Conservation (phyloP, 1,140 invertebrate species). For the Heliconius nattereri region DNA sequence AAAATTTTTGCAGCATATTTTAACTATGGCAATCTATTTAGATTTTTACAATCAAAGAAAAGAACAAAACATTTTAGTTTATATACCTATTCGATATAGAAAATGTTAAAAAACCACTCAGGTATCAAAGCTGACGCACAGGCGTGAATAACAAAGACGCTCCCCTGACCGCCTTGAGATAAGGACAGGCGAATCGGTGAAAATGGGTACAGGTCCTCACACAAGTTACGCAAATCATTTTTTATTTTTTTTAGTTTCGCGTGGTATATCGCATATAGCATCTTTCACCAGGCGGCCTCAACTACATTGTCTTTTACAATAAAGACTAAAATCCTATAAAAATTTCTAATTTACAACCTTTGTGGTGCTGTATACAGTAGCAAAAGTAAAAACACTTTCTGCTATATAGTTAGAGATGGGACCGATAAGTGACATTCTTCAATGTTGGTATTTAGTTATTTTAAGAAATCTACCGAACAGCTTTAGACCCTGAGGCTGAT, state of each 20-base stretch:
- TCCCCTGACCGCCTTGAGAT: constrained; percentile 64
- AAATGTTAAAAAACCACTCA: constrained; percentile 24
- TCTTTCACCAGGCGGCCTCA: too few species aligned
- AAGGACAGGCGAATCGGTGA: constrained; percentile 58
- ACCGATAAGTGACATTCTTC: constrained; percentile 42
- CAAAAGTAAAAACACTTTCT: constrained; percentile 74
- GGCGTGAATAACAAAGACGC: constrained; percentile 62
- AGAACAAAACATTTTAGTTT: neutral
- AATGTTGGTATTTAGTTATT: constrained; percentile 35
- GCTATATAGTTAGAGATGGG: constrained; percentile 41
- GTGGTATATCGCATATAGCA: too few species aligned
- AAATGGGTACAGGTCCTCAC: constrained; percentile 45
- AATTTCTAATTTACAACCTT: neutral
- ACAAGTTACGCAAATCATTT: constrained; percentile 17
- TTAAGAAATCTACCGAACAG: constrained; percentile 38
- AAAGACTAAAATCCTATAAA: constrained; percentile 16
- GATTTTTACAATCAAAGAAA: neutral
- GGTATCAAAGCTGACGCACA: constrained; percentile 42
- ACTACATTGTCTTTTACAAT: neutral
- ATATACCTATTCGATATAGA: neutral
- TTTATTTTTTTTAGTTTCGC: too few species aligned
- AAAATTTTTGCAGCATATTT: too few species aligned
- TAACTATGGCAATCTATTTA: too few species aligned
- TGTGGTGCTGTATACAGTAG: constrained; percentile 33
- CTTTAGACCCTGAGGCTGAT: constrained; percentile 1